A percentile compares a stretch with the other conserved stretches of the same genome.
phyloP scores from a whole-genome alignment of 2,797 vertebrate genomes.

The Eospalax fontanierii region DNA sequence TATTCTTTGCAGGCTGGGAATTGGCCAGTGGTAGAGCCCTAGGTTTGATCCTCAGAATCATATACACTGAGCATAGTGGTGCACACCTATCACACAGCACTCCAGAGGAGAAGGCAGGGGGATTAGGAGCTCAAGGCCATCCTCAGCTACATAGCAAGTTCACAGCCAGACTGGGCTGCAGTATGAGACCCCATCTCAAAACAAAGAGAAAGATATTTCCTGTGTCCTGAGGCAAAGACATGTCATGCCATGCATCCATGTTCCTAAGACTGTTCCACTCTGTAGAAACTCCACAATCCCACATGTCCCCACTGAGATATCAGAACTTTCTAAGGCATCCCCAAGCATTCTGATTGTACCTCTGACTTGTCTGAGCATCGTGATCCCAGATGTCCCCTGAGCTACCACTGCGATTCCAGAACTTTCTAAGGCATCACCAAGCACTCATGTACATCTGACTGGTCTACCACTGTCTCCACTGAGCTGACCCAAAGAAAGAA shows the following conservation, averaged over 20 bases:
- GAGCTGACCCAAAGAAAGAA: background rate
- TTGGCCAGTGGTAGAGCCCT: background rate
- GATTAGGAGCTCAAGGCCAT: background rate
- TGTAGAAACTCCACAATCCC: background rate
- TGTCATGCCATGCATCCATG: rapidly evolving
- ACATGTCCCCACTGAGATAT: background rate
- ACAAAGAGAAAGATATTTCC: background rate
- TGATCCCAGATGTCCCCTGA: background rate
- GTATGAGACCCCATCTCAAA: background rate
- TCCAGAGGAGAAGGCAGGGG: background rate
- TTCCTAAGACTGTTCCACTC: rapidly evolving
- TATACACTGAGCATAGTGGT: background rate
- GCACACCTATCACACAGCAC: background rate
- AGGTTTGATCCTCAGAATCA: background rate
- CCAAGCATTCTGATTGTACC: background rate
- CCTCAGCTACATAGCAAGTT: background rate
- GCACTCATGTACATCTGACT: background rate
- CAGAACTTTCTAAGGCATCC: background rate
- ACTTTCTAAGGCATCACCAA: rapidly evolving
- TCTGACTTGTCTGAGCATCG: background rate
- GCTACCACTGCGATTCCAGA: background rate
- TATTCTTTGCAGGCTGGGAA: background rate
- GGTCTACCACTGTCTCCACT: background rate
- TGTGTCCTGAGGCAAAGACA: background rate
- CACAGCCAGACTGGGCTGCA: too few species aligned